Evolutionary conservation across 1,140 invertebrate species (phyloP).

Genomic region (Halyomorpha halys): DNA sequence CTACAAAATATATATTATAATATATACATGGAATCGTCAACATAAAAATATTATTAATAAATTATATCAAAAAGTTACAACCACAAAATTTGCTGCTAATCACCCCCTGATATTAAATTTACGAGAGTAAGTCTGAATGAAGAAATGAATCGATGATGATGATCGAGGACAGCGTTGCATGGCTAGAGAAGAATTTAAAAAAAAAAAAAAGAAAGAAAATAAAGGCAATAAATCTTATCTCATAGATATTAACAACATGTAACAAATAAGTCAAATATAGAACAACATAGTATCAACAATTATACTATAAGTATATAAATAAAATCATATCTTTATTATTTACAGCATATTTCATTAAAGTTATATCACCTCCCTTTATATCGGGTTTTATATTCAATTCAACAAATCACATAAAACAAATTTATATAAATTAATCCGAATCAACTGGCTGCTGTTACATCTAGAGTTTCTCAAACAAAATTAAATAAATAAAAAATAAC

Average conservation of each 20-base stretch:
- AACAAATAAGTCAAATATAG: conserved; percentile 9
- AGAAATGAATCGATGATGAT: not conserved
- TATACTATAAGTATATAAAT: conserved; percentile 1
- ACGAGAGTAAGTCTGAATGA: not conserved
- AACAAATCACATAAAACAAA: conserved; percentile 7
- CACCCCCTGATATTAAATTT: not conserved
- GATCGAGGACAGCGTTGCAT: not conserved
- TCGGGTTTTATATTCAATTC: not conserved
- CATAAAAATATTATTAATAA: conserved; percentile 17
- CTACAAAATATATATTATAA: conserved; percentile 6
- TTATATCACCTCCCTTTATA: conserved; percentile 9
- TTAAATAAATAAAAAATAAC: not conserved
- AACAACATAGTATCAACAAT: conserved; percentile 13
- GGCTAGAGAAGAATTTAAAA: not conserved
- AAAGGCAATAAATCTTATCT: not conserved
- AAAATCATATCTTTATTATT: not conserved
- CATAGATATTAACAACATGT: not conserved
- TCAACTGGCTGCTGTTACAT: conserved; percentile 5
- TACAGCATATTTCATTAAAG: conserved; percentile 3
- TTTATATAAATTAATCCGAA: conserved; percentile 10
- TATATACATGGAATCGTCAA: conserved; percentile 14
- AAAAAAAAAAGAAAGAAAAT: not conserved
- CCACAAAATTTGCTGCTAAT: conserved; percentile 6
- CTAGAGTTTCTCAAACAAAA: not conserved
- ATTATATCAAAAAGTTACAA: conserved; percentile 17